phyloP scores from a whole-genome alignment of 2,797 vertebrate species.

The Eutrigla gurnardus region DNA sequence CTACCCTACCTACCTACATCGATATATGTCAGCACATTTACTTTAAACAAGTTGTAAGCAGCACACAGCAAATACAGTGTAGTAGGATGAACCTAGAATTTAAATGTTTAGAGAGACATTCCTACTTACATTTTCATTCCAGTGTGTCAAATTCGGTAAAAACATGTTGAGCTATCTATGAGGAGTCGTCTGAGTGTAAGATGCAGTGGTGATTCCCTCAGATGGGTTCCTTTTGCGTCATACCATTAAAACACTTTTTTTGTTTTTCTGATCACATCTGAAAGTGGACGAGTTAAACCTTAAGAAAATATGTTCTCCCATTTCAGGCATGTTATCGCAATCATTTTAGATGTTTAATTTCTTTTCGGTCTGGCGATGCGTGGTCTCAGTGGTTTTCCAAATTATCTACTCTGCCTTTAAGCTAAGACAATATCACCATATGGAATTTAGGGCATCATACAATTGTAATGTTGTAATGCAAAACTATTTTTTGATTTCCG shows the following conservation, averaged over 20 bases:
- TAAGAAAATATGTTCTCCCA: neutral
- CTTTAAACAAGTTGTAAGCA: too few species aligned
- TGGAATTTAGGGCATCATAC: too few species aligned
- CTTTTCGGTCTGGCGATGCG: too few species aligned
- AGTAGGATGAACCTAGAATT: neutral
- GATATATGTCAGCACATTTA: too few species aligned
- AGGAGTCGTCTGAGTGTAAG: neutral
- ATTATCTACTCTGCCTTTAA: too few species aligned
- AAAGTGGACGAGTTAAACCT: neutral
- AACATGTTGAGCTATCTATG: neutral
- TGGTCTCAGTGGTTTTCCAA: too few species aligned
- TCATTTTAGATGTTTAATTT: too few species aligned
- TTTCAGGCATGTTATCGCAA: too few species aligned
- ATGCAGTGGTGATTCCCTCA: neutral
- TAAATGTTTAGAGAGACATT: neutral
- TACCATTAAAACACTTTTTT: neutral
- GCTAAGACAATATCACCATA: too few species aligned
- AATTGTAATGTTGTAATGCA: too few species aligned
- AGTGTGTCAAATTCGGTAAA: neutral
- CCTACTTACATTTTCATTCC: neutral
- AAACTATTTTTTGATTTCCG: too few species aligned
- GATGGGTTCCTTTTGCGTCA: neutral
- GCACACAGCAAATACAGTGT: neutral
- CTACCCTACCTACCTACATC: too few species aligned
- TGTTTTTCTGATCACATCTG: neutral